A percentile compares a stretch with the other conserved stretches of the same genome.
These are phyloP conservation scores for Parnassius mnemosyne DNA, from an alignment of 2,888 invertebrate species.

Conservation along the genomic window DNA sequence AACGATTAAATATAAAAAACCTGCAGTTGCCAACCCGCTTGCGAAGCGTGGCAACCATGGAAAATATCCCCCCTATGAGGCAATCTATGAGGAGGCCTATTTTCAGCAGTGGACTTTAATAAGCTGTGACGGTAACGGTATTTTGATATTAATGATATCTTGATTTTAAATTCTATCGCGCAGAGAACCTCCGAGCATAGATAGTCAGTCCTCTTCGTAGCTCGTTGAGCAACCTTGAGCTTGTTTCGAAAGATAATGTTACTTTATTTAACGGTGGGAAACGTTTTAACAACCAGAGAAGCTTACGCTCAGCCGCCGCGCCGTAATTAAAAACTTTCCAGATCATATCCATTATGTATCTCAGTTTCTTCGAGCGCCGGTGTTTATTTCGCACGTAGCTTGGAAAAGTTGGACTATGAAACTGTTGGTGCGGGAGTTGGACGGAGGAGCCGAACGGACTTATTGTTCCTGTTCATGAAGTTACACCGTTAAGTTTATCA, in stretches of 20 bases:
- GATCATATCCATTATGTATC: slow-evolving; percentile 14
- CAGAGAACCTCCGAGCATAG: too few species aligned
- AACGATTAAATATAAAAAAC: too few species aligned
- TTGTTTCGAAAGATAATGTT: not conserved
- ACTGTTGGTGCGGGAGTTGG: slow-evolving; percentile 2
- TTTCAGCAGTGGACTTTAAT: too few species aligned
- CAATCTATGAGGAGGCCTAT: too few species aligned
- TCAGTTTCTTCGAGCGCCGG: slow-evolving; percentile 2
- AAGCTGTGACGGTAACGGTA: too few species aligned
- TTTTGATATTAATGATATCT: too few species aligned
- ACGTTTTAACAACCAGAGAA: not conserved
- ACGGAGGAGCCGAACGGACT: slow-evolving; percentile 3
- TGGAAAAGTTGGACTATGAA: slow-evolving; percentile 11
- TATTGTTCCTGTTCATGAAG: slow-evolving; percentile 11
- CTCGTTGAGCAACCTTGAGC: too few species aligned
- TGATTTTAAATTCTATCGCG: too few species aligned
- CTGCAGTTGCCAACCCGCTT: too few species aligned
- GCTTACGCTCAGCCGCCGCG: slow-evolving; percentile 1
- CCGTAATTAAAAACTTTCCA: slow-evolving; percentile 12
- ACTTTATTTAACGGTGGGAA: not conserved
- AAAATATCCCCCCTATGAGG: too few species aligned
- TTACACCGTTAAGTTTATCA: slow-evolving; percentile 15
- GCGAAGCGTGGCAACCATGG: too few species aligned
- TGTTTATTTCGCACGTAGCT: slow-evolving; percentile 35
- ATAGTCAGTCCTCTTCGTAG: too few species aligned